phyloP scores from a whole-genome alignment of 2,888 invertebrate genomes.

The Ectemnius lituratus region DNA sequence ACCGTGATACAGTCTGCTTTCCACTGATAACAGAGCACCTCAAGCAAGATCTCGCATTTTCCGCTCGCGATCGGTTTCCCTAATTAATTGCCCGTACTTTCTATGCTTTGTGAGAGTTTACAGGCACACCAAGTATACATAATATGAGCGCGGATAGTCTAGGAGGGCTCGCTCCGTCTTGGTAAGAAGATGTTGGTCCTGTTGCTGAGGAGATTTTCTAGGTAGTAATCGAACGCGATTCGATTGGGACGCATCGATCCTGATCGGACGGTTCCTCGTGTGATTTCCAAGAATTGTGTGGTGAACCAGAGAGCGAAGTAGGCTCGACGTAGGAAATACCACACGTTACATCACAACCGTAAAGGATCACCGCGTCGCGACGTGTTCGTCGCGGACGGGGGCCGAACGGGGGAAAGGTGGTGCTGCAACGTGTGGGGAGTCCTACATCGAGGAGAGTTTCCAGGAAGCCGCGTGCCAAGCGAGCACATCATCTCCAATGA shows the following conservation, averaged over 20 bases:
- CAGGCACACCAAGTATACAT: no score
- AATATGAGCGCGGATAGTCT: no score
- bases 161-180: no score
- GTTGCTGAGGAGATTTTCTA: no score
- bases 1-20: neutral
- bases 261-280: neutral
- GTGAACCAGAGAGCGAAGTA: slow-evolving; percentile 49
- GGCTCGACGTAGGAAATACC: slow-evolving; percentile 67
- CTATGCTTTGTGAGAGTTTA: neutral
- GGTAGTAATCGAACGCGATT: no score
- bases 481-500: no score
- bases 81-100: slow-evolving; percentile 14
- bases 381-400: slow-evolving; percentile 15
- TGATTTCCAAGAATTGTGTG: no score
- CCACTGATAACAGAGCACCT: neutral
- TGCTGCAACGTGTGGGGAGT: slow-evolving; percentile 65
- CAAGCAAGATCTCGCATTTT: neutral
- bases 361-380: slow-evolving; percentile 42
- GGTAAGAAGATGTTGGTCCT: no score
- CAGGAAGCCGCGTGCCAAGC: no score
- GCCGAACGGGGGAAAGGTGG: slow-evolving; percentile 40
- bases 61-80: neutral
- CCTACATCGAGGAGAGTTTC: slow-evolving; percentile 46
- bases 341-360: slow-evolving; percentile 74
- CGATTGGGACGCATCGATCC: neutral